Percentiles rank a stretch among this genome's conserved stretches.
These are phyloP conservation scores for Lasioglossum pauxillum DNA, from an alignment of 2,888 invertebrate species.

Conservation along the genomic window DNA sequence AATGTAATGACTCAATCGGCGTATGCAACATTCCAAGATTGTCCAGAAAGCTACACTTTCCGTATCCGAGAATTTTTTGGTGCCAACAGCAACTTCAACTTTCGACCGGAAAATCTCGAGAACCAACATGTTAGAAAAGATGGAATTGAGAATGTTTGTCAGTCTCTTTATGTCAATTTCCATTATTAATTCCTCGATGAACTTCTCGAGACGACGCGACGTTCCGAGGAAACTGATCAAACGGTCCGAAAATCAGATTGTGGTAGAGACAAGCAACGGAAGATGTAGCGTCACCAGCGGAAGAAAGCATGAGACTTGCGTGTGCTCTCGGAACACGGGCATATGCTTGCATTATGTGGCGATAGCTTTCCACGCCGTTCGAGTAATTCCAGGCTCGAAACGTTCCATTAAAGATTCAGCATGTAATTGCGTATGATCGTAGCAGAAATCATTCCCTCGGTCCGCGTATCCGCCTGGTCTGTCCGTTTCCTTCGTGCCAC, in stretches of 20 bases:
- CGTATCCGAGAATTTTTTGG: no score
- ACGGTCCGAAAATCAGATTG: not conserved
- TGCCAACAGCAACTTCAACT: no score
- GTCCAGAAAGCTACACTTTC: not conserved
- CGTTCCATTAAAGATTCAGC: constrained; percentile 85
- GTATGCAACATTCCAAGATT: not conserved
- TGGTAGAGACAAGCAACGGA: not conserved
- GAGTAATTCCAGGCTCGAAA: constrained; percentile 84
- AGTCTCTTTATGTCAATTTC: no score
- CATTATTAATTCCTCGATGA: no score
- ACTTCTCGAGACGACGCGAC: no score
- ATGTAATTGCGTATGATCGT: constrained; percentile 84
- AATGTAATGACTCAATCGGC: not conserved
- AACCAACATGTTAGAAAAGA: no score
- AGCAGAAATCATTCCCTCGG: constrained; percentile 66
- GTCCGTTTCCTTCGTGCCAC: constrained; percentile 48
- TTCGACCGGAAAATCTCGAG: no score
- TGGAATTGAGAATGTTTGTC: no score
- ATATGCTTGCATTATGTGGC: constrained; percentile 78
- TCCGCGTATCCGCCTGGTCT: constrained; percentile 50
- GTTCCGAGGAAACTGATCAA: no score
- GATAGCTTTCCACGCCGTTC: constrained; percentile 83
- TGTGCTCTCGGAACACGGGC: constrained; percentile 46
- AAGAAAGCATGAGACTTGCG: constrained; percentile 28
- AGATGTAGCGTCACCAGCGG: not conserved